Base-by-base conservation (phyloP, 2,113 vertebrate genomes). In the Elaphurus davidianus region DNA sequence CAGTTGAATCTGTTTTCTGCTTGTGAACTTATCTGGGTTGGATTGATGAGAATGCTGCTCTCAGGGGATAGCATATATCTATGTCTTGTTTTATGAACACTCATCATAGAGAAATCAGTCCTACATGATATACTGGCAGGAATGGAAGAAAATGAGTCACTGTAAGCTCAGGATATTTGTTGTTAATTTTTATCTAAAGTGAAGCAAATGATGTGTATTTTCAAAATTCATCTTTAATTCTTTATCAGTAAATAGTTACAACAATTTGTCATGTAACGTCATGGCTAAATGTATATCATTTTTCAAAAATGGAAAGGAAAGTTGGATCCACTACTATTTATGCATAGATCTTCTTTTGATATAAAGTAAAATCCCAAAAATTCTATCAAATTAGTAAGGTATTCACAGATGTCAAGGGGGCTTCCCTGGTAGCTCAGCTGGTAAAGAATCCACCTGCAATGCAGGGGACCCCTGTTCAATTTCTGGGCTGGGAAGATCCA, bases 181-280 rank as follows among this genome's bases (percentile, higher is more conserved):
- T 93, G 52, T 67, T 76, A 50, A 64, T 96, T 93, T 96, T 93
- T 86, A 93, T 74, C 57, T 71, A 89, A 76, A 83, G 28, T 45
- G 40, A 85, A 60, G 36, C 76, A 94, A 89, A 33, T 52, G 16
- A 84, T 93, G 2, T 62, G 0, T 43, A 82, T 87, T 78, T 95
- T 96, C 28, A 90, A 94, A 97, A 59, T 92, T 21, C 9, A 89
- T 57, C 55, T 93, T 94, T 96, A 93, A 90, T 79, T 50, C 55
- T 92, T 89, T 71, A 87, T 64, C 55, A 74, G 19, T 91, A 83
- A 81, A 91, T 30, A 87, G 2, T 55, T 82, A 90, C 3, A 90
- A 93, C 2, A 93, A 40, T 83, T 43, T 85, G 84, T 76, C n/a
- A 6, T 45, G 21, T 71, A 90, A 95, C n/a, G 9, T 45, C 64